Evolutionary conservation across 2,797 vertebrate genomes (phyloP).

Genomic region (Pteropus rufus): DNA sequence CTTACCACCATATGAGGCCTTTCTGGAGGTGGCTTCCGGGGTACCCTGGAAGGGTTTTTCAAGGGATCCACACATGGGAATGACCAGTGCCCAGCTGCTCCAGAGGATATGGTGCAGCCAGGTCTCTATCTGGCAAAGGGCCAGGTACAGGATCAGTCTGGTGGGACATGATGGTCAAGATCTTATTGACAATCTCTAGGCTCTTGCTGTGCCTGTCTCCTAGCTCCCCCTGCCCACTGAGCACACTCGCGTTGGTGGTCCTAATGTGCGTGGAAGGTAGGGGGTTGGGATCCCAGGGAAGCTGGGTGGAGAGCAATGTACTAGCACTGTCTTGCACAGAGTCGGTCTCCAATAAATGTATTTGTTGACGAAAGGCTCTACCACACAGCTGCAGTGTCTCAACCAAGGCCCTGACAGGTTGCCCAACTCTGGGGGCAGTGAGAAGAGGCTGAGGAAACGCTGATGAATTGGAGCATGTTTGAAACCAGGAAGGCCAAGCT

Average conservation of each 20-base stretch:
- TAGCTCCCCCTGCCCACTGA: rapidly evolving
- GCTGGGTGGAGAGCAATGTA: background rate
- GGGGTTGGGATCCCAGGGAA: background rate
- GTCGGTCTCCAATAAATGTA: background rate
- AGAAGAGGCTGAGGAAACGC: background rate
- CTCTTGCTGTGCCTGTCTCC: background rate
- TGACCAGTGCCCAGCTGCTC: background rate
- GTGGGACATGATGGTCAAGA: background rate
- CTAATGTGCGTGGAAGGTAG: background rate
- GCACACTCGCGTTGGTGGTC: background rate
- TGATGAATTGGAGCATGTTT: background rate
- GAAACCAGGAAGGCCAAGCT: background rate
- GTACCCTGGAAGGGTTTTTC: background rate
- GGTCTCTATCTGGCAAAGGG: background rate
- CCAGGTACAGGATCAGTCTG: background rate
- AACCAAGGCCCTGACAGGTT: background rate
- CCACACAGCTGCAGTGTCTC: background rate
- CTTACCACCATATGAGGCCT: background rate
- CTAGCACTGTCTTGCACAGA: background rate
- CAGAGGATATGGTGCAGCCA: background rate
- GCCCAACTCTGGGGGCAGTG: background rate
- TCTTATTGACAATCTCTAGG: background rate
- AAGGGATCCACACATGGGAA: background rate
- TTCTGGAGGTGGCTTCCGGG: background rate
- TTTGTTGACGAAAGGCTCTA: background rate